Evolutionary conservation across 1,140 invertebrate genomes (phyloP), one percentile per base, ranked within the genome.

Genomic region (Leptonema lineaticorne): DNA sequence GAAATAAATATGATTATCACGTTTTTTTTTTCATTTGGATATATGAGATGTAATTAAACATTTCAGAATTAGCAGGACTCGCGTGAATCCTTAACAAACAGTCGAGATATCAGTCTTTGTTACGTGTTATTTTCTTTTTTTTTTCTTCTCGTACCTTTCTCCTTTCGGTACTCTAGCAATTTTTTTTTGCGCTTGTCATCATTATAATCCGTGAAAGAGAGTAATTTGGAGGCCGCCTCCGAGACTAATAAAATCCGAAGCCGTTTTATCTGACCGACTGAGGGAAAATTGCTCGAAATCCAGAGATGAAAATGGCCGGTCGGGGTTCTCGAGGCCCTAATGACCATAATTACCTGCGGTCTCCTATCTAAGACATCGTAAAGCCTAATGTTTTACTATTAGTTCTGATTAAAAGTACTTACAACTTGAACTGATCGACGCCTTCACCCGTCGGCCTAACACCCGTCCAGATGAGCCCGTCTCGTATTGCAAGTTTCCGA

Each of bases 371-470:
- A 64, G 62, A 64, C 45, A 50, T 50, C 45, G 62, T 50, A 53
- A 64, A 64, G 27, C 45, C 45, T 64, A 64, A 64, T 64, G 62
- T 64, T 64, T 64, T 29, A 64, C 62, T 64, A 64, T 64, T 64
- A 64, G 62, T 64, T 64, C 62, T 64, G 62, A 64, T 64, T 64
- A 64, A 64, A 64, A 64, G 62, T 64, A 37, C 33, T 64, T 64
- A 64, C 45, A 48, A 50, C 41, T 50, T 28, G 30, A 50, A 64
- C 59, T 33, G 41, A 62, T 62, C 59, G 59, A 46, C 59, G 59
- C 28, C 24, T 58, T 16, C 56, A 7, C 26, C 30, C 37, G 37
- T n/a, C 37, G 37, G 16, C 37, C 14, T 9, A 16, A 4, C 37
- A 14, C 37, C 11, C 29, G 5, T 16, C 8, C 46, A 22, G n/a